These are phyloP conservation scores for Ferrisia virgata DNA, from an alignment of 2,888 invertebrate species.

Conservation along the genomic window DNA sequence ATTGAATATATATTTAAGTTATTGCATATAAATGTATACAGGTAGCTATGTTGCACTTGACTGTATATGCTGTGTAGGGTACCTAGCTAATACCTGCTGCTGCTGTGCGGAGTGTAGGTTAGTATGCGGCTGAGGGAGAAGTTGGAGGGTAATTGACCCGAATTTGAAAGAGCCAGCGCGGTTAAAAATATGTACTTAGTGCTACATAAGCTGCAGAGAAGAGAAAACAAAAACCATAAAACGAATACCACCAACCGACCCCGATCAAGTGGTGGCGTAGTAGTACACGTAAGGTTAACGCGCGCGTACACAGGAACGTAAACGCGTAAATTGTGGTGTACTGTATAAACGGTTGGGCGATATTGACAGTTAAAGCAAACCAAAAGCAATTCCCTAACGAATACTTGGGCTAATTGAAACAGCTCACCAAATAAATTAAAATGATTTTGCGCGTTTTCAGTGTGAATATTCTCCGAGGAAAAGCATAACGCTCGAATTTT, in stretches of 20 bases:
- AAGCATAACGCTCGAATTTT: not conserved
- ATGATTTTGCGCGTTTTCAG: constrained; percentile 37
- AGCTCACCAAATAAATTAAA: constrained; percentile 40
- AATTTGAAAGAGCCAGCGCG: not conserved
- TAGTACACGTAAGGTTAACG: constrained; percentile 23
- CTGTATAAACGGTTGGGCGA: constrained; percentile 35
- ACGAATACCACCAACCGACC: constrained; percentile 2
- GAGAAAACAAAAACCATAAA: constrained; percentile 15
- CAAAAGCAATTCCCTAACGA: constrained; percentile 35
- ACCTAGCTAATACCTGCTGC: not conserved
- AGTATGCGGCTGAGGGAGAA: not conserved
- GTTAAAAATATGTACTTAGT: not conserved
- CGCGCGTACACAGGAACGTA: constrained; percentile 4
- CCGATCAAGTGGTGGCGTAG: not conserved
- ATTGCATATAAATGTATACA: too few species aligned
- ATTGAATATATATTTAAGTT: too few species aligned
- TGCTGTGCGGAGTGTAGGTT: not conserved
- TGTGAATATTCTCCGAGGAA: constrained; percentile 28
- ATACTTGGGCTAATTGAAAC: constrained; percentile 42
- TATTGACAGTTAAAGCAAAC: constrained; percentile 42
- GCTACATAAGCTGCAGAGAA: not conserved
- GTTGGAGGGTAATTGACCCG: not conserved
- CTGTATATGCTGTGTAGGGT: not conserved
- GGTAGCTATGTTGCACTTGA: too few species aligned
- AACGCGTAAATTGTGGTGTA: constrained; percentile 34